These are phyloP conservation scores for Mamestra brassicae DNA, from an alignment of 2,888 invertebrate genomes.

Conservation along the genomic window DNA sequence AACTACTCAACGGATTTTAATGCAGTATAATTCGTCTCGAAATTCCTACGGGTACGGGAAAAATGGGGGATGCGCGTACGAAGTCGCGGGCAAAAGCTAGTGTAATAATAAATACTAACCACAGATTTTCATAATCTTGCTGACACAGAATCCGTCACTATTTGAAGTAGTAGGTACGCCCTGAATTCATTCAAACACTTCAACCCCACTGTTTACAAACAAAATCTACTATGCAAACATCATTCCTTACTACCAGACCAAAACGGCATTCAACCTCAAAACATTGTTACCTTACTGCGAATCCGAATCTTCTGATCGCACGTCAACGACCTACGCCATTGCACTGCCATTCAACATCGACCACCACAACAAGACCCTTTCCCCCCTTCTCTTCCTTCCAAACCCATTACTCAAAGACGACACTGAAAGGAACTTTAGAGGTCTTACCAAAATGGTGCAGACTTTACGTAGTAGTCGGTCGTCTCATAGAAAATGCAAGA, in stretches of 20 bases:
- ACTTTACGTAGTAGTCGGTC: constrained; percentile 39
- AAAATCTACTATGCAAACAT: constrained; percentile 25
- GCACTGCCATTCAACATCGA: constrained; percentile 64
- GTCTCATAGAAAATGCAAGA: constrained; percentile 70
- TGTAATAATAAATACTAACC: not conserved
- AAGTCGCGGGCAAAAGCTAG: too few species aligned
- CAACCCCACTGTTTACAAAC: constrained; percentile 39
- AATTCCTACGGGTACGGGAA: too few species aligned
- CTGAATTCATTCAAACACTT: not conserved
- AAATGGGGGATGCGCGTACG: too few species aligned
- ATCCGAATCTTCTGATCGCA: constrained; percentile 55
- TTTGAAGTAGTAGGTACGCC: not conserved
- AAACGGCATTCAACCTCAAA: constrained; percentile 36
- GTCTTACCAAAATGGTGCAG: constrained; percentile 47
- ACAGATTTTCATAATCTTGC: not conserved
- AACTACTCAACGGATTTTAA: too few species aligned
- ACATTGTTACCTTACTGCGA: constrained; percentile 45
- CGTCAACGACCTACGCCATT: constrained; percentile 74
- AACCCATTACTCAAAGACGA: constrained; percentile 18
- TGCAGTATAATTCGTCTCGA: too few species aligned
- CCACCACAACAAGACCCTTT: constrained; percentile 62
- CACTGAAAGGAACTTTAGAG: constrained; percentile 45
- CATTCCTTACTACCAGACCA: constrained; percentile 5
- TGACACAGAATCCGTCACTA: not conserved
- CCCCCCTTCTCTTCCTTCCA: constrained; percentile 32